These are phyloP conservation scores for Catocala sponsa DNA, from an alignment of 2,888 invertebrate genomes.

Conservation along the genomic window DNA sequence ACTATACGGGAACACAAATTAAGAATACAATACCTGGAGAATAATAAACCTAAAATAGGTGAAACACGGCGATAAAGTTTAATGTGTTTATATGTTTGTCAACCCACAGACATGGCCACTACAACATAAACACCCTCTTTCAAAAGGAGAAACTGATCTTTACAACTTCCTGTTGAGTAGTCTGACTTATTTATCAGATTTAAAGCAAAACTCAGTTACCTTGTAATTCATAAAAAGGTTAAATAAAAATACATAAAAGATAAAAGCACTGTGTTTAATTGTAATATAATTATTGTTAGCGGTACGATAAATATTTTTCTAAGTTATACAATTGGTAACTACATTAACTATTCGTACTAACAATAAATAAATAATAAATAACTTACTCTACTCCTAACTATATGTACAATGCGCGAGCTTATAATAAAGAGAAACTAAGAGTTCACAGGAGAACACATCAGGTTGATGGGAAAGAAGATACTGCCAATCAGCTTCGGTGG, in stretches of 20 bases:
- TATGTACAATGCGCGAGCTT: constrained; percentile 54
- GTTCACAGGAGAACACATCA: too few relatives aligned
- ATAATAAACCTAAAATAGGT: too few relatives aligned
- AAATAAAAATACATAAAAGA: constrained; percentile 34
- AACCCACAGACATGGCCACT: too few relatives aligned
- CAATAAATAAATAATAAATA: constrained; percentile 52
- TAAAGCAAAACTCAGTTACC: too few relatives aligned
- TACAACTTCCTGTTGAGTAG: too few relatives aligned
- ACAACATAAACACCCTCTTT: too few relatives aligned
- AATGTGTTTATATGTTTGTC: too few relatives aligned
- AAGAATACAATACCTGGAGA: too few relatives aligned
- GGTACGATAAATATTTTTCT: constrained; percentile 37
- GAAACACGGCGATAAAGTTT: too few relatives aligned
- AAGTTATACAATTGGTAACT: constrained; percentile 51
- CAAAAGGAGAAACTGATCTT: too few relatives aligned
- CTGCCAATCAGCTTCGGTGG: constrained; percentile 50
- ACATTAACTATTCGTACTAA: constrained; percentile 48
- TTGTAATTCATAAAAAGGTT: not conserved
- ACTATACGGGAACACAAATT: too few relatives aligned
- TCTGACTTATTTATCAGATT: too few relatives aligned
- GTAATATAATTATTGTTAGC: constrained; percentile 41
- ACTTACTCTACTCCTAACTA: constrained; percentile 44
- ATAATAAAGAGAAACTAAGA: constrained; percentile 15
- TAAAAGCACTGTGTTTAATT: constrained; percentile 41
- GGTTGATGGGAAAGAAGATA: constrained; percentile 35